phyloP scores from a whole-genome alignment of 2,888 invertebrate genomes.

The Sminthurides aquaticus region DNA sequence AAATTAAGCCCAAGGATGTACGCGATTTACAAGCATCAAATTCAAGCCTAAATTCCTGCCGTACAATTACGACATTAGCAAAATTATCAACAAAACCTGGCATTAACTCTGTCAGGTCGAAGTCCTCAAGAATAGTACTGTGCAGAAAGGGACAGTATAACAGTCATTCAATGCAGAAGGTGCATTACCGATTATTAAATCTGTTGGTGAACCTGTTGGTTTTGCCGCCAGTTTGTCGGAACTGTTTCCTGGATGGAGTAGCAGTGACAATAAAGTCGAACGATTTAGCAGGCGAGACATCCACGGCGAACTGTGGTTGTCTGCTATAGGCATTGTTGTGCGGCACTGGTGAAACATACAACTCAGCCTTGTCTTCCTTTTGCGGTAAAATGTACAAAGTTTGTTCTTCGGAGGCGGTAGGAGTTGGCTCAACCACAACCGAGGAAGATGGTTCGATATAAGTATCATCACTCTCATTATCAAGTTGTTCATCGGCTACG shows the following conservation, averaged over 20 bases:
- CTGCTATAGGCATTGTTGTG: conserved; percentile 40
- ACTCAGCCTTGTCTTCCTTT: conserved; percentile 36
- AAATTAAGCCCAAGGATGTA: no score
- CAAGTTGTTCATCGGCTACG: conserved; percentile 11
- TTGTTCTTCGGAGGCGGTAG: conserved; percentile 39
- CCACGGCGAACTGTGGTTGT: conserved; percentile 41
- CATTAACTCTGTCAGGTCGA: no score
- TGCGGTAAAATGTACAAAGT: conserved; percentile 42
- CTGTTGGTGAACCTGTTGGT: conserved; percentile 21
- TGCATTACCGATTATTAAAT: conserved; percentile 17
- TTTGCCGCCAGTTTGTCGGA: conserved; percentile 23
- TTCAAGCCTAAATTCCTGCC: no score
- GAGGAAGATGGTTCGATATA: conserved; percentile 17
- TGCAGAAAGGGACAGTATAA: neutral
- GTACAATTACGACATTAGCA: no score
- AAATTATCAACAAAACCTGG: no score
- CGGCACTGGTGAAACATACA: conserved; percentile 41
- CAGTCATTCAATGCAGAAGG: conserved; percentile 2
- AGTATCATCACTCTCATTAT: conserved; percentile 14
- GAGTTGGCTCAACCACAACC: conserved; percentile 23
- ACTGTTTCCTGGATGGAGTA: conserved; percentile 39
- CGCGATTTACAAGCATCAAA: no score
- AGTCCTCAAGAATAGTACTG: no score
- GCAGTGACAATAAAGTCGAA: conserved; percentile 41
- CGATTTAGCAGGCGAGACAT: conserved; percentile 41